Evolutionary conservation across 2,888 invertebrate genomes (phyloP).

Genomic region (Pelosia muscerda): DNA sequence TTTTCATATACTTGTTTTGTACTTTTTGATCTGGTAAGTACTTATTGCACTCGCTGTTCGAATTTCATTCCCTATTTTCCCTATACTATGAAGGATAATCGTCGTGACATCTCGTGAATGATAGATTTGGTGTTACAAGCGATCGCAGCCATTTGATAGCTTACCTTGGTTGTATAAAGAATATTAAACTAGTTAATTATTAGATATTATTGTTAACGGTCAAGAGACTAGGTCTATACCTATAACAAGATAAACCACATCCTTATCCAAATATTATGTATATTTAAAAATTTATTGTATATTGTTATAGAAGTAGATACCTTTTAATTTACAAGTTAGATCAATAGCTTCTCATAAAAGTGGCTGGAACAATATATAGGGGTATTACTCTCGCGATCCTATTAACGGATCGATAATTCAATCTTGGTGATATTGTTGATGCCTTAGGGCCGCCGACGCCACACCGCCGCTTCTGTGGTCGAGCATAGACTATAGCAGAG

Average conservation of each 20-base stretch:
- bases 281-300: not conserved
- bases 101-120: not conserved
- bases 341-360: constrained; percentile 66
- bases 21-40: not conserved
- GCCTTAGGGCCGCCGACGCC: constrained; percentile 60
- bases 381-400: constrained; percentile 74
- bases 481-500: constrained; percentile 25
- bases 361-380: constrained; percentile 71
- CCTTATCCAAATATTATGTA: not conserved
- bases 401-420: constrained; percentile 83
- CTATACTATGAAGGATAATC: not conserved
- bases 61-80: not conserved
- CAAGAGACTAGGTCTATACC: not conserved
- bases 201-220: not conserved
- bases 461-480: constrained; percentile 61
- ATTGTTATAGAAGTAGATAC: constrained; percentile 13
- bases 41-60: no score
- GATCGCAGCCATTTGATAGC: not conserved
- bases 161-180: not conserved
- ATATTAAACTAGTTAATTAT: not conserved
- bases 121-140: not conserved
- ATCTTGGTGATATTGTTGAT: constrained; percentile 74
- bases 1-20: not conserved
- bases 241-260: not conserved
- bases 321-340: constrained; percentile 57